Evolutionary conservation across 2,797 vertebrate species (phyloP).

Genomic region (Babyrousa celebensis): DNA sequence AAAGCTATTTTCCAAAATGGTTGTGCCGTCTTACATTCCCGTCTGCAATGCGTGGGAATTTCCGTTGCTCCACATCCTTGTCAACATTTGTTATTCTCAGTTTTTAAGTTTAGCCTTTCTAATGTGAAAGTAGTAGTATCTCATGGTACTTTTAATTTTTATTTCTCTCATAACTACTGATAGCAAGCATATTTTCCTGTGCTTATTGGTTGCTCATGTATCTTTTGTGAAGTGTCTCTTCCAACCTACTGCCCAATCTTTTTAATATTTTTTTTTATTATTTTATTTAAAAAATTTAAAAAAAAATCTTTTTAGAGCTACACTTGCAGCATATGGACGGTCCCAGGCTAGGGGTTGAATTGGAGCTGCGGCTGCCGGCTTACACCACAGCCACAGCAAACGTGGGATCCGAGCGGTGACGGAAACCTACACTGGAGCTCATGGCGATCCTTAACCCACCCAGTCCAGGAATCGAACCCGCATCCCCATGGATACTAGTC

Average conservation of each 20-base stretch:
- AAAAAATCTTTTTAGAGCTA: too few species aligned
- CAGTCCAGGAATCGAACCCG: too few species aligned
- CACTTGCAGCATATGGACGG: too few species aligned
- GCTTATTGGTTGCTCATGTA: not conserved
- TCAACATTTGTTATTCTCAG: not conserved
- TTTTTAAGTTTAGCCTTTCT: not conserved
- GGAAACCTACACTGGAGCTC: too few species aligned
- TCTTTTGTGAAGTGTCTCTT: constrained; percentile 25
- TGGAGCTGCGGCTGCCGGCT: too few species aligned
- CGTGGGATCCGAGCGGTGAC: too few species aligned
- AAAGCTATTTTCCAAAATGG: not conserved
- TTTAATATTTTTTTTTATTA: not conserved
- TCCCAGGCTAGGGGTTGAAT: too few species aligned
- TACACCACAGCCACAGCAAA: too few species aligned
- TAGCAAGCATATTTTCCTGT: not conserved
- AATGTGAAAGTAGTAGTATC: not conserved
- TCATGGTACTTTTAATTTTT: not conserved
- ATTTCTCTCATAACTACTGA: not conserved
- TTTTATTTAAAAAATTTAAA: too few species aligned
- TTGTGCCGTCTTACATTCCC: not conserved
- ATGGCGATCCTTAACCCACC: too few species aligned
- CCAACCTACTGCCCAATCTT: not conserved
- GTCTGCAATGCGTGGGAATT: not conserved
- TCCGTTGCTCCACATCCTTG: not conserved
- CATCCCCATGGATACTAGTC: too few species aligned